Percentiles rank a stretch among this genome's conserved stretches.
These are phyloP conservation scores for Neoaliturus tenellus DNA, from an alignment of 2,888 invertebrate genomes.

Conservation along the genomic window DNA sequence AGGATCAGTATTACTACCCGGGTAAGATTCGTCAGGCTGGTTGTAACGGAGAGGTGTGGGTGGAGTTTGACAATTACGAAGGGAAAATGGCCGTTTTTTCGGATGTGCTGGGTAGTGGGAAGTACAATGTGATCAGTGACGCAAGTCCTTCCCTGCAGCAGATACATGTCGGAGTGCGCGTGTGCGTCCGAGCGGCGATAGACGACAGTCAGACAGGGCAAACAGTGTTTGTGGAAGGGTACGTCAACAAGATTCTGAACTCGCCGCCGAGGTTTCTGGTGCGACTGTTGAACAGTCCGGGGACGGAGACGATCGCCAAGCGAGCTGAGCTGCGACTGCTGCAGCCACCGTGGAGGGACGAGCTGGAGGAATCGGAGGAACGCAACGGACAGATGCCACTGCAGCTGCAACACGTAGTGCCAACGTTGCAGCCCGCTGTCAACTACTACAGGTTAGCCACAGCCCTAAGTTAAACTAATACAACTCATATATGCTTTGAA, in stretches of 20 bases:
- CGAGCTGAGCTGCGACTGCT: slow-evolving; percentile 93
- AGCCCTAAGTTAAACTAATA: too few species aligned
- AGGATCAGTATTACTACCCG: slow-evolving; percentile 88
- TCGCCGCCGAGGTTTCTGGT: slow-evolving; percentile 83
- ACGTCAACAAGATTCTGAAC: slow-evolving; percentile 75
- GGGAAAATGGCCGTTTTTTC: slow-evolving; percentile 76
- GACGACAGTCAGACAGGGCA: slow-evolving; percentile 73
- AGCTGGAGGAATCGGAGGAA: slow-evolving; percentile 81
- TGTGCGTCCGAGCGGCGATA: slow-evolving; percentile 80
- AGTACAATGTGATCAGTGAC: slow-evolving; percentile 94
- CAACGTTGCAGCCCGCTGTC: slow-evolving; percentile 69
- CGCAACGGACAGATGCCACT: slow-evolving; percentile 65
- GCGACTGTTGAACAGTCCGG: slow-evolving; percentile 75
- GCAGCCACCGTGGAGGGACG: slow-evolving; percentile 98
- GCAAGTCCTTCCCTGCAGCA: slow-evolving; percentile 92
- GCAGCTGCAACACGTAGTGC: slow-evolving; percentile 71
- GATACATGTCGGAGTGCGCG: slow-evolving; percentile 85
- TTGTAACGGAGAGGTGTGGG: slow-evolving; percentile 82
- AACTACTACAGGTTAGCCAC: slow-evolving; percentile 56
- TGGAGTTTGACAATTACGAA: slow-evolving; percentile 86
- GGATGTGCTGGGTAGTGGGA: slow-evolving; percentile 87
- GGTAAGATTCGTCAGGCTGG: slow-evolving; percentile 89
- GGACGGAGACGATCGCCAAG: slow-evolving; percentile 82
- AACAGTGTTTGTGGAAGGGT: slow-evolving; percentile 90
- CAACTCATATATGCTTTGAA: too few species aligned